Percentiles rank a stretch among this genome's conserved stretches.
Evolutionary conservation across 2,797 vertebrate genomes (phyloP).

Genomic region (Amniataba percoides): DNA sequence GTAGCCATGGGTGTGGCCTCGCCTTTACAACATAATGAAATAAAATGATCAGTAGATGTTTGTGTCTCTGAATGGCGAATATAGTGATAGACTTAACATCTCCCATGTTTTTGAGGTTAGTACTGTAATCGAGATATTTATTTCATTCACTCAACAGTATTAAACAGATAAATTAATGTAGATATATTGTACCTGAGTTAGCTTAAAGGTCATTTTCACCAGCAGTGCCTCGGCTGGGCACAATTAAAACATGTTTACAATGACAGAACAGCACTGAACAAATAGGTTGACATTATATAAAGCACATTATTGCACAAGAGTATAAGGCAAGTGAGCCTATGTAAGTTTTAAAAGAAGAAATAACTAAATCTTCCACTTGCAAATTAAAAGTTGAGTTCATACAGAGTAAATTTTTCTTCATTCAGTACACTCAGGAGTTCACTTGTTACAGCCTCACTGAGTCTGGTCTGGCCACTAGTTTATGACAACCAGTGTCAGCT

Average conservation of each 20-base stretch:
- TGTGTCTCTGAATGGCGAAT: not conserved
- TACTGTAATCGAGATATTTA: not conserved
- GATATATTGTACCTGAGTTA: not conserved
- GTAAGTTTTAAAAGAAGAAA: not conserved
- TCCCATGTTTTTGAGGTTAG: not conserved
- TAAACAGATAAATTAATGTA: not conserved
- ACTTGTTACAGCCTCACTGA: not conserved
- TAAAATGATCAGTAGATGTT: not conserved
- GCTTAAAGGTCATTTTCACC: not conserved
- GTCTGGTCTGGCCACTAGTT: not conserved
- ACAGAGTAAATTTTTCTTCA: not conserved
- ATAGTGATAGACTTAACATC: not conserved
- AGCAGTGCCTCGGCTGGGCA: not conserved
- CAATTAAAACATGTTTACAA: not conserved
- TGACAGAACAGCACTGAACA: not conserved
- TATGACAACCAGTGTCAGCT: not conserved
- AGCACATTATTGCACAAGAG: not conserved
- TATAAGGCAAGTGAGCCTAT: not conserved
- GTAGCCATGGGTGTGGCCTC: slow-evolving; percentile 7
- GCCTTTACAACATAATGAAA: not conserved
- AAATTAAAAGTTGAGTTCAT: not conserved
- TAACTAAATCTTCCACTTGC: not conserved
- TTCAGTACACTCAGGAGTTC: not conserved
- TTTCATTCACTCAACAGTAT: not conserved
- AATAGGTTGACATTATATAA: not conserved